Conservation (phyloP, 2,113 vertebrate genomes). For the Pelusios castaneus region DNA sequence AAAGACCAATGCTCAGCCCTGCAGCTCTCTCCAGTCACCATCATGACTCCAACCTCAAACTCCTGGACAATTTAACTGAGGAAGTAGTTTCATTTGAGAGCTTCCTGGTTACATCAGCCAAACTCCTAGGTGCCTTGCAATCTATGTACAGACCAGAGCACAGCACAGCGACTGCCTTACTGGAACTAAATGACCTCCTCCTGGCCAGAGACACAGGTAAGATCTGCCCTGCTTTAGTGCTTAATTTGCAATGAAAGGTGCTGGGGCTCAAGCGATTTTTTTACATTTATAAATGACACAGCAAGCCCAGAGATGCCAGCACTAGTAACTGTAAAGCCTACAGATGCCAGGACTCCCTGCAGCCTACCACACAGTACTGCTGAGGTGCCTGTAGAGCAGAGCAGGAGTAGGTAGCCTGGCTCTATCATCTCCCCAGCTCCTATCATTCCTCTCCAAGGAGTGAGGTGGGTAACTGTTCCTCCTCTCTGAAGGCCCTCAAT, state of each 20-base stretch:
- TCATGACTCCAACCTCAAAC: neutral
- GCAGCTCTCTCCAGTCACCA: neutral
- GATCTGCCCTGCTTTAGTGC: neutral
- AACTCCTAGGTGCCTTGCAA: neutral
- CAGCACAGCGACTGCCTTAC: neutral
- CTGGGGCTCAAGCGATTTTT: too few relatives aligned
- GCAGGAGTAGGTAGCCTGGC: neutral
- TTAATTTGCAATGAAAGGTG: too few relatives aligned
- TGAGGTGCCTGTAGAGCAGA: neutral
- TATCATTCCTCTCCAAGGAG: neutral
- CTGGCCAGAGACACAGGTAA: neutral
- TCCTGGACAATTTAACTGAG: neutral
- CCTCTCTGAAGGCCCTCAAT: neutral
- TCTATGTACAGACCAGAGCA: neutral
- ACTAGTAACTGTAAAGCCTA: too few relatives aligned
- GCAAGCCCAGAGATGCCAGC: too few relatives aligned
- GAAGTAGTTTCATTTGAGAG: neutral
- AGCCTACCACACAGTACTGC: neutral
- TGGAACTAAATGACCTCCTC: neutral
- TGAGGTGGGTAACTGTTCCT: neutral
- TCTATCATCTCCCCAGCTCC: neutral
- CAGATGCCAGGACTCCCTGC: neutral
- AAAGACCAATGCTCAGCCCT: neutral
- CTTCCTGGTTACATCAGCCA: neutral
- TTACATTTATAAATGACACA: too few relatives aligned